Base-by-base conservation (phyloP, 2,888 invertebrate species). In the Calliopum simillimum region DNA sequence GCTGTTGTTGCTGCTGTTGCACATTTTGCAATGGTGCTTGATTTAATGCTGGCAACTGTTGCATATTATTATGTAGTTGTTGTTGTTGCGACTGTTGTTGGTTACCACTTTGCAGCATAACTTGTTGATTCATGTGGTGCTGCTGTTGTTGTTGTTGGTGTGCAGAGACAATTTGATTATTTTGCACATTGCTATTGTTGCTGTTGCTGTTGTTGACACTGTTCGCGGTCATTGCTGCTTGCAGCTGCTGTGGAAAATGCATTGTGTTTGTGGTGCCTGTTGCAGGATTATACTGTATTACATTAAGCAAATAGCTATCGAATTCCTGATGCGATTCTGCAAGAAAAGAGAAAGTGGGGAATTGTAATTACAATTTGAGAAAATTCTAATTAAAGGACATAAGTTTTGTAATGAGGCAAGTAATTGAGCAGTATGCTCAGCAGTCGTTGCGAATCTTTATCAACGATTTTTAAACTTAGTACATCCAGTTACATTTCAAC, bases 311-410 rank as follows among this genome's bases (percentile, higher is more conserved):
- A 81, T 91, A 90, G 76, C 90, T 90, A 79, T 94, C 94, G 77
- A 93, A 92, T 68, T 91, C 89, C 33, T 91, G 88, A 83, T 93
- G 92, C 11, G 92, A 89, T 82, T 94, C 94, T 89, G 66, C 72
- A 74, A 71, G 3, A 13, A 8, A 16, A 56, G 46, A 56, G 16
- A 12, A 21, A n/a, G n/a, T n/a, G n/a, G 2, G 8, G 5, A 33
- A 33, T 8, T 33, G 33, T 6, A 33, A 33, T 33, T 33, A 33
- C 8, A 33, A n/a, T n/a, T n/a, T n/a, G n/a, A n/a, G n/a, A n/a
- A n/a, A n/a, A n/a, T n/a, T n/a, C n/a, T n/a, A n/a, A n/a, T n/a
- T n/a, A n/a, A n/a, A n/a, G n/a, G n/a, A n/a, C n/a, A n/a, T n/a
- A n/a, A n/a, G n/a, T n/a, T n/a, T n/a, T n/a, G n/a, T n/a, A n/a